Conservation (phyloP, 2,797 vertebrate genomes). For the Intellagama lesueurii region DNA sequence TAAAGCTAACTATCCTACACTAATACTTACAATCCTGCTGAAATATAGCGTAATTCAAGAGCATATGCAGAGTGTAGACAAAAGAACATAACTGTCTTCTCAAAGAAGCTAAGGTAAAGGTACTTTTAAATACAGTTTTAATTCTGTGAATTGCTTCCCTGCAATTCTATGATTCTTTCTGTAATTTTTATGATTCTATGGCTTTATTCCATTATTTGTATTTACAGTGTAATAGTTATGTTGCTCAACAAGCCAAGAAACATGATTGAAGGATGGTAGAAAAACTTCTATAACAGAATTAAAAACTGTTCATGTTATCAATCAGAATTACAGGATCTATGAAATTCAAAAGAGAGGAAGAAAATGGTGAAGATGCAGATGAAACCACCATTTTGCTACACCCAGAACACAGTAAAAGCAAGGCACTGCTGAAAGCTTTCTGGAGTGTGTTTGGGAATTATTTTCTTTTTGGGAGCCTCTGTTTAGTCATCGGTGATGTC, state of each 20-base stretch:
- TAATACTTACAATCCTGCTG: too few relatives aligned
- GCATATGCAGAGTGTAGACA: too few relatives aligned
- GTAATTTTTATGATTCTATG: neutral
- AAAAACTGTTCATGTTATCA: slow-evolving; percentile 5
- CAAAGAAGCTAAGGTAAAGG: too few relatives aligned
- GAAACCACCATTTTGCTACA: slow-evolving; percentile 86
- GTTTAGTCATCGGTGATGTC: slow-evolving; percentile 86
- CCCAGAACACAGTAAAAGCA: slow-evolving; percentile 77
- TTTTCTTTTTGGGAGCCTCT: slow-evolving; percentile 88
- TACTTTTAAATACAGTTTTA: neutral
- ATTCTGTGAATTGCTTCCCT: neutral
- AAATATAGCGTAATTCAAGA: too few relatives aligned
- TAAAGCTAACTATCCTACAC: too few relatives aligned
- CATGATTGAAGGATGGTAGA: neutral
- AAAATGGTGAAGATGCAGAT: slow-evolving; percentile 55
- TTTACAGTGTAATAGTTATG: neutral
- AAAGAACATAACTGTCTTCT: too few relatives aligned
- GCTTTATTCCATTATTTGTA: neutral
- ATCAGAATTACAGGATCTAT: slow-evolving; percentile 50
- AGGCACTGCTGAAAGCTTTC: slow-evolving; percentile 85
- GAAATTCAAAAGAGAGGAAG: slow-evolving; percentile 28
- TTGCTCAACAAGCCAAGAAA: neutral
- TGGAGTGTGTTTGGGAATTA: slow-evolving; percentile 85
- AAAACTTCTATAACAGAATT: neutral
- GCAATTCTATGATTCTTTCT: too few relatives aligned